Evolutionary conservation across 1,140 invertebrate genomes (phyloP), one percentile per base, ranked within the genome.

Genomic region (Parasteatoda tepidariorum): DNA sequence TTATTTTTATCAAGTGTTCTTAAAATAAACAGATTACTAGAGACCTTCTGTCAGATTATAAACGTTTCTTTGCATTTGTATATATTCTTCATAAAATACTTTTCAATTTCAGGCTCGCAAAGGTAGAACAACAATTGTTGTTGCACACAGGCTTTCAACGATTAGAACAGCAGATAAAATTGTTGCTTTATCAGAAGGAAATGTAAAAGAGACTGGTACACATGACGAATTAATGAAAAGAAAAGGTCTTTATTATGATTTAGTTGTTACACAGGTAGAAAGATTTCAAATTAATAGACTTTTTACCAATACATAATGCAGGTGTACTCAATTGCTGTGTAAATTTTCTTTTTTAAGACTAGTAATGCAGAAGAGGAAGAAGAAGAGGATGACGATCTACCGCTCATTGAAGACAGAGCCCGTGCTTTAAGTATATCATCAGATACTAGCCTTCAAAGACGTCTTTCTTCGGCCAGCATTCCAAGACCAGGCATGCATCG

Each of bases 131-230:
- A 97, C 96, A 0, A 92, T 99, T 38, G 95, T 98, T 55, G 94
- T 99, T 26, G 97, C 97, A 1, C 97, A 99, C 84, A 86, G 91
- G 31, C 89, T 98, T 26, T 98, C 96, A 0, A 99, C 97, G 0
- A 93, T 99, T 84, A 95, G 97, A 85, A 94, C 97, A 88, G 96
- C 96, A 0, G 95, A 98, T 90, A 94, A 96, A 88, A 98, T 98
- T 85, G 89, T 98, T 1, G 97, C 98, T 0, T 89, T 98, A 6
- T 93, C 94, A 87, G 94, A 97, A 0, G 97, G 97, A 13, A 92
- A 93, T 88, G 96, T 99, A 85, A 92, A 95, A n/a, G 97, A 99
- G 89, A 90, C 94, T 41, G 97, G 97, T 88, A 94, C 91, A 62
- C 95, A 97, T 88, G 94, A 96, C 62, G 92, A 95, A 84, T 89